Evolutionary conservation across 2,888 invertebrate genomes (phyloP), one percentile per base, ranked within the genome.

Genomic region (Lycaena phlaeas): DNA sequence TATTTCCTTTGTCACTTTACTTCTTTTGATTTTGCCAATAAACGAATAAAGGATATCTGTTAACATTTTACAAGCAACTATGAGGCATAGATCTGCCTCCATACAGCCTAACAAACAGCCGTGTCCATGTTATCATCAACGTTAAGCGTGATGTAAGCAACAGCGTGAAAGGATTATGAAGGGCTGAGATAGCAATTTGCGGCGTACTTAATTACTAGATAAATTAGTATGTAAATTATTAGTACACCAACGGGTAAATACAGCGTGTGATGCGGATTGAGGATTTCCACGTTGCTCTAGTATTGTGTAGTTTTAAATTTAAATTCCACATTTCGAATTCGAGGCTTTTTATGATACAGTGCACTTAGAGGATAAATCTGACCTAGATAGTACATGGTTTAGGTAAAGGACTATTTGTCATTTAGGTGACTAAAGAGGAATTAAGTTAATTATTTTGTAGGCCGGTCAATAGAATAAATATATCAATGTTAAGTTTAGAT

Each of bases 141-240:
- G 38, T 38, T 44, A 42, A 49, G 41, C 60, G 46, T 41, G 49
- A 47, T 48, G 52, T 61, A 64, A 65, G 70, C 70, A 71, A 68
- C 70, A 68, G 67, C 61, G 75, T 70, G 73, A 73, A 79, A 78
- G 82, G 82, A 77, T 84, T 84, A 81, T 76, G 74, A 75, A 76
- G 78, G 81, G 78, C 79, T 82, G 82, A 82, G 82, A 79, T 81
- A 84, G 79, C 81, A 81, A 81, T 84, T 81, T 75, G 72, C 72
- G 70, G 71, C 65, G 70, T 75, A 81, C 78, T 84, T 82, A 82
- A 82, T 84, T 81, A 82, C 81, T 74, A 79, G 78, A 81, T 78
- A 71, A 78, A 84, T 84, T 81, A 81, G 71, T 81, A 84, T 84
- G 82, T 69, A 81, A 82, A 82, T 84, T 76, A 79, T 75, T 77